Conservation (phyloP, 1,140 invertebrate genomes). For the Ceratosolen fusciceps region DNA sequence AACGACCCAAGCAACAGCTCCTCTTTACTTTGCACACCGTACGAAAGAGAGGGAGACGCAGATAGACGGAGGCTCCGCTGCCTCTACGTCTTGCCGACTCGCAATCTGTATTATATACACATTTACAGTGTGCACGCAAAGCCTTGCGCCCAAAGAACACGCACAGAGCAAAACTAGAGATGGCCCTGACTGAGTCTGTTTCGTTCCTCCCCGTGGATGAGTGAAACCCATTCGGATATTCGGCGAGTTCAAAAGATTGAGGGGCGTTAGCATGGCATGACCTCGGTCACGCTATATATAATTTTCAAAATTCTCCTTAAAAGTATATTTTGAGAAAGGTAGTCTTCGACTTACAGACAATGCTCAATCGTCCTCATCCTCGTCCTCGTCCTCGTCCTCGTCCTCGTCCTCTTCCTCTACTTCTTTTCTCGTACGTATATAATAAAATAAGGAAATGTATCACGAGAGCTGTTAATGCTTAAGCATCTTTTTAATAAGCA, state of each 20-base stretch:
- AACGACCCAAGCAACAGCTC: conserved; percentile 64
- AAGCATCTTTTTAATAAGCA: too few relatives aligned
- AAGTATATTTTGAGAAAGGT: neutral
- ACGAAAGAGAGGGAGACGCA: conserved; percentile 48
- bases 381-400: too few relatives aligned
- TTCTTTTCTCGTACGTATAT: too few relatives aligned
- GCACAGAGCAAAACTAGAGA: conserved; percentile 9
- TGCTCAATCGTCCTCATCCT: neutral
- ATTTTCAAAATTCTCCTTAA: conserved; percentile 26
- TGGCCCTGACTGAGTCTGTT: neutral
- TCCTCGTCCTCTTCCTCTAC: too few relatives aligned
- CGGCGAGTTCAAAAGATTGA: neutral
- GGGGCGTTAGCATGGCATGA: neutral
- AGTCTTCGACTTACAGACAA: neutral
- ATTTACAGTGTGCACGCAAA: neutral
- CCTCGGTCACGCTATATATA: conserved; percentile 13
- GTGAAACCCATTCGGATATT: neutral
- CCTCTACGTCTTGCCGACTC: conserved; percentile 11
- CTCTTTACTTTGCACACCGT: conserved; percentile 70
- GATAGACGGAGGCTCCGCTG: conserved; percentile 15
- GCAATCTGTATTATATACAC: neutral
- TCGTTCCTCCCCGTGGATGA: too few relatives aligned
- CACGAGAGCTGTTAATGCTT: too few relatives aligned
- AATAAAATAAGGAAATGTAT: too few relatives aligned
- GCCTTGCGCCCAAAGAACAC: neutral